These are phyloP conservation scores for Micromussa lordhowensis DNA, from an alignment of 92 coral and sea anemone species.

Conservation along the genomic window DNA sequence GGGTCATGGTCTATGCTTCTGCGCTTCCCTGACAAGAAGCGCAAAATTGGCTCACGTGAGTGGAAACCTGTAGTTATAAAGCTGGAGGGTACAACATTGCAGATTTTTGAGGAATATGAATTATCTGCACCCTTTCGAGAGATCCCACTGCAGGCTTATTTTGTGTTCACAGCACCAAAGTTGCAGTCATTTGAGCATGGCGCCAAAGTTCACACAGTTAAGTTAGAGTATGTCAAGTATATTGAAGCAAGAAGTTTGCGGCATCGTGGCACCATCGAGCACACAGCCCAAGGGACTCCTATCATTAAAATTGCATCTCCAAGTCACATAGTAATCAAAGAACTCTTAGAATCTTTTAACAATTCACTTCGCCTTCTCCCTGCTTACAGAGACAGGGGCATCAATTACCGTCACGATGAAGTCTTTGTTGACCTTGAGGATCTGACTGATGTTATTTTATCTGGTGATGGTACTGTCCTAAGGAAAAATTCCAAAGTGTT, in stretches of 20 bases:
- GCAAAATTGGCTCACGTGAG: slow-evolving; percentile 82
- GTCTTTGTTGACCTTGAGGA: slow-evolving; percentile 96
- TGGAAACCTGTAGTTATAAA: slow-evolving; percentile 94
- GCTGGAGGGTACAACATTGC: slow-evolving; percentile 87
- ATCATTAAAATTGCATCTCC: slow-evolving; percentile 88
- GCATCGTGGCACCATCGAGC: slow-evolving; percentile 83
- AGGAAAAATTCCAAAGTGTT: slow-evolving; percentile 85
- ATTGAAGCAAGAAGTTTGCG: slow-evolving; percentile 83
- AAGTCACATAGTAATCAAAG: slow-evolving; percentile 78
- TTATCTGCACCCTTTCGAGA: slow-evolving; percentile 96
- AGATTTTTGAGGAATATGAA: slow-evolving; percentile 92
- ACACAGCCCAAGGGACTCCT: slow-evolving; percentile 83
- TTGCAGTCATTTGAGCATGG: slow-evolving; percentile 78
- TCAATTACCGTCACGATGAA: slow-evolving; percentile 92
- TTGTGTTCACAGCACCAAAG: slow-evolving; percentile 74
- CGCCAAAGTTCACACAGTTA: slow-evolving; percentile 89
- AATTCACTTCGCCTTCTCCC: slow-evolving; percentile 90
- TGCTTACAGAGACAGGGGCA: slow-evolving; percentile 94
- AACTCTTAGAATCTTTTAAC: slow-evolving; percentile 82
- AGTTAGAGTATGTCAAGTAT: slow-evolving; percentile 89
- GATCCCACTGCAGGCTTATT: slow-evolving; percentile 93
- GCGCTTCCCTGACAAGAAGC: slow-evolving; percentile 94
- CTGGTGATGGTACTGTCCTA: slow-evolving; percentile 81
- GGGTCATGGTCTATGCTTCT: slow-evolving; percentile 93
- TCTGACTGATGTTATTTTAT: slow-evolving; percentile 77